Evolutionary conservation across 2,113 vertebrate genomes (phyloP), one percentile per base, ranked within the genome.

Genomic region (Hassar affinis): DNA sequence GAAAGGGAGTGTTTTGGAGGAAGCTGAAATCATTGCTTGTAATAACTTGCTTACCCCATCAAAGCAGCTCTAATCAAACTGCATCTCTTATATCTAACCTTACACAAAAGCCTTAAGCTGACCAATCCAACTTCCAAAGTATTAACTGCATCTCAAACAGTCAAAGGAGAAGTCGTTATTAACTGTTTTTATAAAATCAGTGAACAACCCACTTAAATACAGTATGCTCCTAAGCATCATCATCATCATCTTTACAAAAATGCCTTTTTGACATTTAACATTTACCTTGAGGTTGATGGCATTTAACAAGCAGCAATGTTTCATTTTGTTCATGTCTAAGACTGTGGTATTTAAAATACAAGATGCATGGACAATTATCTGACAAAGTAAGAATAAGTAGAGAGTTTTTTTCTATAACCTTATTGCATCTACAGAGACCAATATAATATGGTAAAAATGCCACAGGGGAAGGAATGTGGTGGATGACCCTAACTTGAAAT

Each of bases 21-120:
- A 18, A 75, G 82, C 84, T 87, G 82, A 88, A 86, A 85, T 84
- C 88, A 88, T 77, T 86, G 77, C 68, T 30, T 62, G 38, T 83
- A 79, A 80, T 76, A 72, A 81, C 82, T 45, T 59, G 38, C 30
- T 35, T 42, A 22, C 18, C 22, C 52, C 8, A 47, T 66, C 56
- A 76, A 66, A 51, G 49, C 30, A 69, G 42, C 78, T 78, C 64
- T 22, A 62, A 78, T 15, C 80, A 81, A 82, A 82, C 38, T 77
- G 78, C 10, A 52, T 78, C 69, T 66, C 42, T 17, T 18, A 22
- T 38, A 68, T 45, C 62, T 68, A 38, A 9, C 54, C 38, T 42
- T 42, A 74, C 79, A 78, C 18, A 56, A 51, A 25, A 18, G 11
- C 3, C 3, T 69, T 38, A 38, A 35, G 64, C 18, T 38, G 33